Percentiles rank a stretch among this genome's conserved stretches.
phyloP scores from a whole-genome alignment of 2,888 invertebrate species.

The Azorinus chamasolen region DNA sequence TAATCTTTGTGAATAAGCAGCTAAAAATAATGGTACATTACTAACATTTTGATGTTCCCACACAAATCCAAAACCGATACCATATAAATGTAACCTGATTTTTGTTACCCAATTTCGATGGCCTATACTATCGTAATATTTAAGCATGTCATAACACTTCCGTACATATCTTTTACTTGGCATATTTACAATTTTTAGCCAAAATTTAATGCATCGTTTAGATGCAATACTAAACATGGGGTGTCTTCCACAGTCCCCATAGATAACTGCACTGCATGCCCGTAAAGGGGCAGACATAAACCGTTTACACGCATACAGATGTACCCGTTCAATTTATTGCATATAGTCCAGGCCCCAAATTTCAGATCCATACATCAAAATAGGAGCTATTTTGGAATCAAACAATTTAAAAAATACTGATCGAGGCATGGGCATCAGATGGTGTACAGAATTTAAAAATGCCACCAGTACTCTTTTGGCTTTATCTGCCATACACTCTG shows the following conservation, averaged over 20 bases:
- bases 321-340: conserved; percentile 25
- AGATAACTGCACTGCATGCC: conserved; percentile 15
- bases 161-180: conserved; percentile 4
- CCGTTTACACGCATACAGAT: conserved; percentile 23
- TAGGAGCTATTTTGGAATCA: conserved; percentile 21
- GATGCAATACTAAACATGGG: conserved; percentile 13
- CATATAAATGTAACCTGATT: conserved; percentile 10
- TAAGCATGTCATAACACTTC: neutral
- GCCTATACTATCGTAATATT: conserved; percentile 13
- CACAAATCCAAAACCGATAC: conserved; percentile 16
- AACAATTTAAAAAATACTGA: conserved; percentile 16
- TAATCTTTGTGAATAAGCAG: neutral
- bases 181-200: conserved; percentile 20
- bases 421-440: too few species aligned
- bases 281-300: conserved; percentile 1
- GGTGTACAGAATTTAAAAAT: too few species aligned
- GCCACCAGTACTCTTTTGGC: neutral
- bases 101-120: conserved; percentile 14
- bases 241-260: conserved; percentile 15
- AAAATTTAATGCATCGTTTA: conserved; percentile 22
- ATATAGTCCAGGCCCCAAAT: conserved; percentile 36
- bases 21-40: conserved; percentile 6
- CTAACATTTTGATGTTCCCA: too few species aligned
- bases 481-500: neutral
- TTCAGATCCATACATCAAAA: conserved; percentile 43